Evolutionary conservation across 2,888 invertebrate genomes (phyloP), one percentile per base, ranked within the genome.

Genomic region (Spodoptera littoralis): DNA sequence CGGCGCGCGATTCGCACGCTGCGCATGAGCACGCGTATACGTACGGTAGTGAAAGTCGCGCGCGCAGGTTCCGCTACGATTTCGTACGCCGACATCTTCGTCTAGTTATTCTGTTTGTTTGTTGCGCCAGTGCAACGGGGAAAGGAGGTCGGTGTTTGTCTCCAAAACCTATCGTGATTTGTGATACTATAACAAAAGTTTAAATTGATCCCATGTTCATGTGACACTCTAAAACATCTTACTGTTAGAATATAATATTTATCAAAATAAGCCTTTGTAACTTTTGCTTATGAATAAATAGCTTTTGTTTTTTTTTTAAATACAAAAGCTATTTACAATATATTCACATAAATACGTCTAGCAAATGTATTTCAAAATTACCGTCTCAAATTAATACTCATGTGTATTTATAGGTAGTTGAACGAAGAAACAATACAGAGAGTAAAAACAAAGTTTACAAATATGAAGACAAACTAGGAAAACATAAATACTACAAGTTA

Each of bases 81-180:
- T 90, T 90, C 90, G 92, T 91, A 88, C 85, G 86, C 83, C 89
- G 84, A 87, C 89, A 86, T 92, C 91, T 92, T 92, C 92, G 90
- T 92, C 91, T 93, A 93, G 92, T 92, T 93, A 89, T 91, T 90
- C 88, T 92, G 90, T 93, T 92, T 92, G 90, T 88, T 88, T 88
- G 87, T 93, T 93, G 92, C 93, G 93, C 92, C 92, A 93, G 92
- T 93, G 92, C 92, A 90, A 80, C 89, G 81, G 92, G 86, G 93
- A 94, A 94, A 94, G 94, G 94, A 94, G 93, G 94, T 93, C 93
- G 92, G 85, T 88, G 88, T 84, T 87, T 83, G 87, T 86, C 86
- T 90, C 86, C 80, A 90, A 90, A 90, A 90, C 87, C 85, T 81
- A 79, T 72, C 83, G 90, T 86, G 88, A 85, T 87, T 87, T 88